Percentiles rank a stretch among this genome's conserved stretches.
Conservation (phyloP, 2,888 invertebrate species). For the Dolomedes plantarius region DNA sequence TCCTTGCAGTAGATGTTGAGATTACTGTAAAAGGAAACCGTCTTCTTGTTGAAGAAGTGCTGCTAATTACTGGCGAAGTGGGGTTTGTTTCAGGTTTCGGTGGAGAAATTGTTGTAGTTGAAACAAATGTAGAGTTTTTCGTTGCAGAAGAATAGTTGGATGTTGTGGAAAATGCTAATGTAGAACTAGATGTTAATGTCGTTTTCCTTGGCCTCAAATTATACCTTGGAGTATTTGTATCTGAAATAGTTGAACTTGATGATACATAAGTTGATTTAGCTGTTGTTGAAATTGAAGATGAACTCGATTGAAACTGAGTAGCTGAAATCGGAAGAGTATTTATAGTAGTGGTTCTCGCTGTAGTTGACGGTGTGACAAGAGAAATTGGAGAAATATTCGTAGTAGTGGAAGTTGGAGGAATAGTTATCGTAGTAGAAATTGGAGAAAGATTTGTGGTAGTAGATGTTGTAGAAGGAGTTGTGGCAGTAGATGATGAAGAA, state of each 20-base stretch:
- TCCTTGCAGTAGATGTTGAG: background rate
- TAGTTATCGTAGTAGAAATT: slow-evolving; percentile 4
- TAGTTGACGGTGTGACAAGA: no score
- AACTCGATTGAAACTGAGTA: no score
- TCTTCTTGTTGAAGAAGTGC: background rate
- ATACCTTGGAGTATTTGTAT: no score
- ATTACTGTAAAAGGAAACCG: no score
- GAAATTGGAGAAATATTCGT: background rate
- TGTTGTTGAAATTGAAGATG: no score
- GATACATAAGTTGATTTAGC: background rate
- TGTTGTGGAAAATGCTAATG: background rate
- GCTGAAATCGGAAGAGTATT: no score
- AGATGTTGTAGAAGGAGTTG: background rate
- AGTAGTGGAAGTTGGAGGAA: background rate
- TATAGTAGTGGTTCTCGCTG: background rate
- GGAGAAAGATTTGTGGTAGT: slow-evolving; percentile 31
- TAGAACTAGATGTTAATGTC: no score
- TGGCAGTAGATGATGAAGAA: background rate
- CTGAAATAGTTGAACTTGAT: background rate
- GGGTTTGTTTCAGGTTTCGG: no score
- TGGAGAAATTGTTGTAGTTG: background rate
- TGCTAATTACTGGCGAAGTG: no score
- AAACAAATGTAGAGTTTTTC: background rate
- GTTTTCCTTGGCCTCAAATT: background rate
- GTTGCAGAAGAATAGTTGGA: background rate